Base-by-base conservation (phyloP, 2,113 vertebrate species). In the Dendrocopos noguchii region DNA sequence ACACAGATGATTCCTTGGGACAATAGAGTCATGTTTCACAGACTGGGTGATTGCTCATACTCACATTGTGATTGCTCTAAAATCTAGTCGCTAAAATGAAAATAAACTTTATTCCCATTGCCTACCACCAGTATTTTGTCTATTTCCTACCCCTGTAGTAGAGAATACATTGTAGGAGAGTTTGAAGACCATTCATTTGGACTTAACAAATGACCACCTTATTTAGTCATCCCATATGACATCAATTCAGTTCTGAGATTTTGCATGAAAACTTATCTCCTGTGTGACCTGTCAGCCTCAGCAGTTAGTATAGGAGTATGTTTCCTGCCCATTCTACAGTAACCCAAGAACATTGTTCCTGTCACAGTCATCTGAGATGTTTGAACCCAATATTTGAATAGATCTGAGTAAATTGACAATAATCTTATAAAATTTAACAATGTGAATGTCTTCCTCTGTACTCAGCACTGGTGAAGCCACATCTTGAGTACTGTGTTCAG, bases 171-270 rank as follows among this genome's bases (percentile, higher is more conserved):
- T 76, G 9, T 27, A 12, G 29, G 56, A 15, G 6, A 33, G 3
- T 75, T 16, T 65, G 14, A 2, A 9, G 4, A 1, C 1, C 55
- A 63, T 1, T 0, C 29, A 4, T 39, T 6, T 66, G 56, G 10
- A 47, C 17, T 68, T 36, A 12, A 4, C 2, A 79, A 22, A 11
- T 57, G 31, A 6, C 8, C 5, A 22, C 3, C 6, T 59, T 53
- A 10, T 39, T 27, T 21, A 8, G 12, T 66, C 17, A 34, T 44
- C 15, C 2, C 25, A 12, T 44, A 80, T 36, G 6, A 22, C 27
- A 57, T 36, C 7, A 68, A 18, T n/a, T 44, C 25, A 36, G 6
- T 67, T 74, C 22, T 46, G 16, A 39, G 11, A 8, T 64, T 70
- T 53, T 70, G 24, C 27, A 11, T 16, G 16, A 57, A 75, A 64